These are phyloP conservation scores for Myripristis jacobus DNA, from an alignment of 2,797 vertebrate genomes.

Conservation along the genomic window DNA sequence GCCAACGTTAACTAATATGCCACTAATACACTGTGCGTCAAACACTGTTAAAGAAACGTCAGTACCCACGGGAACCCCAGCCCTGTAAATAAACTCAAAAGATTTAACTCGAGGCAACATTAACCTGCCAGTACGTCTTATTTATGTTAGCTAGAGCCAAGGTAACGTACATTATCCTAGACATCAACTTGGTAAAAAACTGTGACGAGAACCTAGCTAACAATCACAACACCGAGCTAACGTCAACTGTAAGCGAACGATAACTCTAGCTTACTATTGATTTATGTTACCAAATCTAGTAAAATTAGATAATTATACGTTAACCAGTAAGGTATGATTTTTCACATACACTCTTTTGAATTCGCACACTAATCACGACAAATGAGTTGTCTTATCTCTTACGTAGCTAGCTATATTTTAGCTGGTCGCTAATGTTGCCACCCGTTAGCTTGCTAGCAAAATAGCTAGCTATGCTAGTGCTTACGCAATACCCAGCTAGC, in stretches of 20 bases:
- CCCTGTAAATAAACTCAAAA: neutral
- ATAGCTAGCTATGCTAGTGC: conserved; percentile 19
- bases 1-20: too few relatives aligned
- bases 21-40: conserved; percentile 4
- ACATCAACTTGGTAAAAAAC: neutral
- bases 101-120: neutral
- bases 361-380: neutral
- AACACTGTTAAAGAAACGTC: conserved; percentile 34
- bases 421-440: neutral
- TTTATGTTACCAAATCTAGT: neutral
- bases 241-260: neutral
- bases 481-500: conserved; percentile 59
- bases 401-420: too few relatives aligned
- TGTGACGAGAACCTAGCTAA: neutral
- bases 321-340: neutral
- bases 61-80: neutral
- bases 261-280: neutral
- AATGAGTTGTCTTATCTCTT: neutral
- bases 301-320: neutral
- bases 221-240: conserved; percentile 4
- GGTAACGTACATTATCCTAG: too few relatives aligned
- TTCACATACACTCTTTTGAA: neutral
- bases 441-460: conserved; percentile 32
- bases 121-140: neutral
- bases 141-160: too few relatives aligned